These are phyloP conservation scores for Gandaritis pyraliata DNA, from an alignment of 2,888 invertebrate genomes.

Conservation along the genomic window DNA sequence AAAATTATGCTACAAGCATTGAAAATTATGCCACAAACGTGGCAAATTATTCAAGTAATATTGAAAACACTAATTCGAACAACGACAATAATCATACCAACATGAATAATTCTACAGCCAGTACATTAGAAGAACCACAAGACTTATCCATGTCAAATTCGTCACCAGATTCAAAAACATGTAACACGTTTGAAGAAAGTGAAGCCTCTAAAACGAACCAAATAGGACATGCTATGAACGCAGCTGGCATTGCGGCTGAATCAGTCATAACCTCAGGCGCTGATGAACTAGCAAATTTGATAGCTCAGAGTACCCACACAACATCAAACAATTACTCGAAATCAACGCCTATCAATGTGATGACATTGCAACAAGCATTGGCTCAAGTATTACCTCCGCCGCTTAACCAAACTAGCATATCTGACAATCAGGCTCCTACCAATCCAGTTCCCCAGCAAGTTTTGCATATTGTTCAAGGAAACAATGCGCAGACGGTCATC, in stretches of 20 bases:
- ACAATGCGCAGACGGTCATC: conserved; percentile 72
- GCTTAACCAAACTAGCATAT: conserved; percentile 64
- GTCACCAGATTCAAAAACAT: conserved; percentile 19
- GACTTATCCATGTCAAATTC: conserved; percentile 23
- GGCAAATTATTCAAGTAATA: conserved; percentile 51
- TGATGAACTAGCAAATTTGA: conserved; percentile 78
- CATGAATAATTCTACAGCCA: conserved; percentile 13
- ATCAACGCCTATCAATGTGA: conserved; percentile 65
- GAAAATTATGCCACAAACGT: conserved; percentile 23
- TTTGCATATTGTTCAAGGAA: conserved; percentile 79
- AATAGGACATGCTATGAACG: conserved; percentile 77
- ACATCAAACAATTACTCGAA: conserved; percentile 64
- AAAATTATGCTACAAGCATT: conserved; percentile 41
- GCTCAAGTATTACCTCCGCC: conserved; percentile 78
- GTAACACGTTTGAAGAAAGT: conserved; percentile 16
- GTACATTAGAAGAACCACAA: conserved; percentile 25
- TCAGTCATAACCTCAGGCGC: conserved; percentile 53
- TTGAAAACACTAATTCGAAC: conserved; percentile 41
- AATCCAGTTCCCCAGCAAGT: conserved; percentile 62
- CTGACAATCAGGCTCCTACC: conserved; percentile 59
- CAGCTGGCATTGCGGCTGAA: conserved; percentile 73
- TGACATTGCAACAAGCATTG: conserved; percentile 77
- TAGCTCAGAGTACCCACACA: conserved; percentile 77
- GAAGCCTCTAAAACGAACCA: conserved; percentile 63
- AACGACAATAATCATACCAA: conserved; percentile 13